Conservation (phyloP, 2,888 invertebrate species). For the Subacronicta megacephala region DNA sequence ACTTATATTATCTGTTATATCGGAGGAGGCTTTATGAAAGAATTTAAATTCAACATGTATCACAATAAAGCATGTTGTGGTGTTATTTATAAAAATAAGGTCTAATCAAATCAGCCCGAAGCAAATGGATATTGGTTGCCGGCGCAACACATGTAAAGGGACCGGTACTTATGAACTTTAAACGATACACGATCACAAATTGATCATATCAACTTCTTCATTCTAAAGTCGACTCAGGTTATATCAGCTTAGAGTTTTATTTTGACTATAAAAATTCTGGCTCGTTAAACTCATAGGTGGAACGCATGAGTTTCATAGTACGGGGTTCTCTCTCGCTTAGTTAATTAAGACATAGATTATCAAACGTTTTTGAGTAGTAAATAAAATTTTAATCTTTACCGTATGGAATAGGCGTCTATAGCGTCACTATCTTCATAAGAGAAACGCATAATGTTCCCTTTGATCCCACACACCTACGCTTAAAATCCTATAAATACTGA, state of each 20-base stretch:
- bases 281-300: slow-evolving; percentile 50
- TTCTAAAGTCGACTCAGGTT: slow-evolving; percentile 35
- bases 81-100: slow-evolving; percentile 72
- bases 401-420: slow-evolving; percentile 86
- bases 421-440: slow-evolving; percentile 83
- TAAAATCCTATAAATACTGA: slow-evolving; percentile 80
- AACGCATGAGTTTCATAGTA: slow-evolving; percentile 65
- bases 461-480: slow-evolving; percentile 87
- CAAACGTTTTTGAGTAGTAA: slow-evolving; percentile 88
- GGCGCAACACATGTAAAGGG: slow-evolving; percentile 84
- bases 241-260: slow-evolving; percentile 34
- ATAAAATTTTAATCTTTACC: slow-evolving; percentile 87
- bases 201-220: slow-evolving; percentile 31
- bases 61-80: slow-evolving; percentile 54
- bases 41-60: slow-evolving; percentile 53
- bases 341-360: slow-evolving; percentile 90
- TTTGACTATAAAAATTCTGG: slow-evolving; percentile 17
- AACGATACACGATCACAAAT: slow-evolving; percentile 57
- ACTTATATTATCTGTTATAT: slow-evolving; percentile 52
- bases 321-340: slow-evolving; percentile 80
- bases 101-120: slow-evolving; percentile 79
- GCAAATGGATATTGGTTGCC: slow-evolving; percentile 84
- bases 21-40: slow-evolving; percentile 49
- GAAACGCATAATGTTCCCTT: slow-evolving; percentile 82
- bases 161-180: slow-evolving; percentile 73